phyloP scores from a whole-genome alignment of 2,888 invertebrate species.

The Dasypolia templi region DNA sequence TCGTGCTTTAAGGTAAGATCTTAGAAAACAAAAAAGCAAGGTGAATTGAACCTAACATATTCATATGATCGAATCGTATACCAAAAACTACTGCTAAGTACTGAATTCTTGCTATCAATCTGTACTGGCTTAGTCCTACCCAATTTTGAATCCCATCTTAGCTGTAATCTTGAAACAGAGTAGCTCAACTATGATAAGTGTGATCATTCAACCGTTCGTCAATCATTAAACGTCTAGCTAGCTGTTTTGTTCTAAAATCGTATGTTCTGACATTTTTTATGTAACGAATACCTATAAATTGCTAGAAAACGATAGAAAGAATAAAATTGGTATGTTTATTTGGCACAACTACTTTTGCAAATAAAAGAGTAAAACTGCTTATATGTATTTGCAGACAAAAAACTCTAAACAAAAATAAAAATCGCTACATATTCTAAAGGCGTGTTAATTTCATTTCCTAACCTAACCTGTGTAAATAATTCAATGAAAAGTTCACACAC shows the following conservation, averaged over 20 bases:
- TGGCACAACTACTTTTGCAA: too few species aligned
- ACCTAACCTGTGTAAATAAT: slow-evolving; percentile 39
- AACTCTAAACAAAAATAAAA: slow-evolving; percentile 12
- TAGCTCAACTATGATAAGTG: neutral
- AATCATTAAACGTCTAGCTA: neutral
- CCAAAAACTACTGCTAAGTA: neutral
- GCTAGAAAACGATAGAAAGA: too few species aligned
- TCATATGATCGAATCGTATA: neutral
- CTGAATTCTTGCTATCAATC: neutral
- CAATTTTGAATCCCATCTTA: neutral
- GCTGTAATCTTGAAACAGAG: neutral
- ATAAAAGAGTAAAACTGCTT: too few species aligned
- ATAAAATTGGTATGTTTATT: too few species aligned
- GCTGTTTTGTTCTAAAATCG: neutral
- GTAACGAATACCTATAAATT: too few species aligned
- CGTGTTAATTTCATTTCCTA: slow-evolving; percentile 46
- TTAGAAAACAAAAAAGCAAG: neutral
- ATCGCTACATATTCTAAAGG: slow-evolving; percentile 23
- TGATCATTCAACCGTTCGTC: neutral
- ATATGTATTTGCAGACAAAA: neutral
- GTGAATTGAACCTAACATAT: neutral
- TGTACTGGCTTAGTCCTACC: too few species aligned
- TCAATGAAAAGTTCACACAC: slow-evolving; percentile 53
- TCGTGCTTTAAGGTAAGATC: neutral
- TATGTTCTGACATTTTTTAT: neutral